Base-by-base conservation (phyloP, 2,113 vertebrate genomes). In the Melanerpes formicivorus region DNA sequence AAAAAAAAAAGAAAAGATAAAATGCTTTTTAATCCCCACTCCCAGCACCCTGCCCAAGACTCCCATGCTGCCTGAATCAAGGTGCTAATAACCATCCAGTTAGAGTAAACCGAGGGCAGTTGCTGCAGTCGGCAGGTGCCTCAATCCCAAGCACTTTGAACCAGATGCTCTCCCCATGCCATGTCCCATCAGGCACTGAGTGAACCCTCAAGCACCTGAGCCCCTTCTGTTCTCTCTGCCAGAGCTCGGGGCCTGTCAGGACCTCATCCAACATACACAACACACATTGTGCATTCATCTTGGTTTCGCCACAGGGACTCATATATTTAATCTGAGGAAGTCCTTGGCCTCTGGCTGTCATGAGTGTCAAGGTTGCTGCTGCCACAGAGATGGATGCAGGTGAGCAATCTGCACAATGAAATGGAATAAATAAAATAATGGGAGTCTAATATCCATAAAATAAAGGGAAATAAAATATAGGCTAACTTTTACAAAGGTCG, bases 331-430 rank as follows among this genome's bases (percentile, higher is more conserved):
- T 95, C 73, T 58, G n/a, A 74, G 84, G 17, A 78, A 96, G 93
- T 86, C 95, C 88, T 88, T 96, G 93, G 92, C 88, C 91, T 91
- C 70, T 67, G 86, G 75, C 52, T 84, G 87, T 62, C 80, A 54
- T 14, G 46, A 42, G 32, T 78, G 76, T 92, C 95, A 96, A 96
- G 93, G 88, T 89, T 93, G 87, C 54, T 90, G 66, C 90, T 95
- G 84, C 84, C 59, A 86, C 63, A 63, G 66, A 93, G 88, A 93
- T 88, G 79, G 87, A 96, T 93, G 91, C 78, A 94, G 84, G 77
- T 91, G 67, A 92, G 82, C 6, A 11, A 82, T 88, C 78, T 64
- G 75, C 1, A 1, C 69, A 67, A 93, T 87, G 74, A 27, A 32
- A 44, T 58, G 56, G 76, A 78, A 91, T 79, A 94, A 87, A 73